Evolutionary conservation across 2,797 vertebrate species (phyloP).

Genomic region (Pipistrellus kuhlii): DNA sequence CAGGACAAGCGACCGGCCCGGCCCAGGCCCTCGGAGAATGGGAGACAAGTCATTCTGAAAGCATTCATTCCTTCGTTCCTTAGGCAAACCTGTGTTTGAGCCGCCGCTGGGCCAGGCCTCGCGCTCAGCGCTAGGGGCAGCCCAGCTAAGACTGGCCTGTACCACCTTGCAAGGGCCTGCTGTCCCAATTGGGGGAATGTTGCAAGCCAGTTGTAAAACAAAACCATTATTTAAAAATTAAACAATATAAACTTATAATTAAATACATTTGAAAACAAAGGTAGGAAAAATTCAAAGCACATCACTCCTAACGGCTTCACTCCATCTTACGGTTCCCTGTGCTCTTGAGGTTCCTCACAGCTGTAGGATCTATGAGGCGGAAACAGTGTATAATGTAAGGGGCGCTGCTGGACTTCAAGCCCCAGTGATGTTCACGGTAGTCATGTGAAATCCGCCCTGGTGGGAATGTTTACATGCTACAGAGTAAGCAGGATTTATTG

Average conservation of each 20-base stretch:
- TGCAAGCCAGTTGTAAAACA: constrained; percentile 13
- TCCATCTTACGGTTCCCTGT: not conserved
- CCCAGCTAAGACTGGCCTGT: not conserved
- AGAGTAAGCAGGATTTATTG: not conserved
- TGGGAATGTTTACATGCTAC: not conserved
- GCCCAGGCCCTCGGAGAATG: constrained; percentile 57
- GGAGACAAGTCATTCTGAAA: not conserved
- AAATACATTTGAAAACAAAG: constrained; percentile 14
- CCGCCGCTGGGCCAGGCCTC: not conserved
- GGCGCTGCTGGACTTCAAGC: accelerated
- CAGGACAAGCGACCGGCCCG: constrained; percentile 35
- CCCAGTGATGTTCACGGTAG: not conserved
- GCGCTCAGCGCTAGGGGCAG: accelerated
- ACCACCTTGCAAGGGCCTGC: not conserved
- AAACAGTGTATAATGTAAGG: accelerated
- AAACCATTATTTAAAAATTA: constrained; percentile 38
- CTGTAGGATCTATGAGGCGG: accelerated
- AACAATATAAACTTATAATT: not conserved
- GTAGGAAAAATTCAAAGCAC: not conserved
- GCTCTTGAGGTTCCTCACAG: not conserved
- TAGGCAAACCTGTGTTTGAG: accelerated
- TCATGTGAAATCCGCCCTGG: accelerated
- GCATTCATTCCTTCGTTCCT: not conserved
- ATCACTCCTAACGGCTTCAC: not conserved
- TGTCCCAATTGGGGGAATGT: not conserved